phyloP scores from a whole-genome alignment of 2,888 invertebrate genomes.

The Allacma fusca region DNA sequence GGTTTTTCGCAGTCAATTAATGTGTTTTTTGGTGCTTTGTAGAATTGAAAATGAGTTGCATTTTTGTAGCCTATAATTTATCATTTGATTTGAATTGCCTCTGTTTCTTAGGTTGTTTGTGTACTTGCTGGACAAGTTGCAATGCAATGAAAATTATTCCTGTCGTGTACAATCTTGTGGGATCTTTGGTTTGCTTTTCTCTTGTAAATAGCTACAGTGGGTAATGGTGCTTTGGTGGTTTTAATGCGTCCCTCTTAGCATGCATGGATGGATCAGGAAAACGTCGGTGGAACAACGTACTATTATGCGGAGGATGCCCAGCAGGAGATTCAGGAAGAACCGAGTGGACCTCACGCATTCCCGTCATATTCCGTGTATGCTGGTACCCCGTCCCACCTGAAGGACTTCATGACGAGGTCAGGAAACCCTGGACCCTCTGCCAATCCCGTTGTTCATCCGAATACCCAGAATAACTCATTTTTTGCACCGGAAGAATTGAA shows the following conservation, averaged over 20 bases:
- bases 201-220: slow-evolving; percentile 26
- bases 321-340: slow-evolving; percentile 51
- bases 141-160: slow-evolving; percentile 22
- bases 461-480: slow-evolving; percentile 70
- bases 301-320: slow-evolving; percentile 73
- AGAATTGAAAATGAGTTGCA: background rate
- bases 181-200: slow-evolving; percentile 27
- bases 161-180: slow-evolving; percentile 24
- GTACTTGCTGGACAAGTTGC: slow-evolving; percentile 26
- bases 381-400: slow-evolving; percentile 71
- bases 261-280: slow-evolving; percentile 71
- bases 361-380: slow-evolving; percentile 72
- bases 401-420: slow-evolving; percentile 64
- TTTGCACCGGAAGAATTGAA: slow-evolving; percentile 87
- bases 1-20: background rate
- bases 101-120: slow-evolving; percentile 21
- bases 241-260: slow-evolving; percentile 33
- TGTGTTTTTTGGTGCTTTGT: background rate
- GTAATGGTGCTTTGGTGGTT: slow-evolving; percentile 35
- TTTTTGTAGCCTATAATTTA: background rate
- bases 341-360: slow-evolving; percentile 52
- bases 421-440: slow-evolving; percentile 49
- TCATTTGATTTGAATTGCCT: background rate
- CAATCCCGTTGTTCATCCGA: slow-evolving; percentile 57
- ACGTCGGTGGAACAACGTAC: slow-evolving; percentile 93